Evolutionary conservation across 2,113 vertebrate genomes (phyloP).

Genomic region (Nothocercus nigrocapillus): DNA sequence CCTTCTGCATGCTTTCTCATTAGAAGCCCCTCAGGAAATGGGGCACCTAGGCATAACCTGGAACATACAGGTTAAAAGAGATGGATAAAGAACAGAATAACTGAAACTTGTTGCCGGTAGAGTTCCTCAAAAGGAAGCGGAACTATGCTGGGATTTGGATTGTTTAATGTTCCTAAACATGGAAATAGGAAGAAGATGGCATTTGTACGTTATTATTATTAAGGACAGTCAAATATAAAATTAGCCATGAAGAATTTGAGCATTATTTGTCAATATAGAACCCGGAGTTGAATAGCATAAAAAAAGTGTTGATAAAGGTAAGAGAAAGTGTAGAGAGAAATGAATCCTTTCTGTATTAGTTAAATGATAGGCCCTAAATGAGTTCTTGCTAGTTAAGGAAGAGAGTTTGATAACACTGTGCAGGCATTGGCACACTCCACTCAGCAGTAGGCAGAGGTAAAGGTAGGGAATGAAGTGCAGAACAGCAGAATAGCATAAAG

Average conservation of each 20-base stretch:
- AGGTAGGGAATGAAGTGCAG: background rate
- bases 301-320: background rate
- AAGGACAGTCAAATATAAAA: background rate
- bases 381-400: background rate
- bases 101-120: background rate
- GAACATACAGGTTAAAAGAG: background rate
- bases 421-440: background rate
- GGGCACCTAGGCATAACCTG: background rate
- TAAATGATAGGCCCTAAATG: background rate
- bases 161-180: background rate
- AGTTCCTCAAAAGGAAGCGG: constrained; percentile 1
- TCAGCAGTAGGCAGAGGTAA: background rate
- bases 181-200: background rate
- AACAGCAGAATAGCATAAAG: background rate
- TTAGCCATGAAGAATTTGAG: background rate
- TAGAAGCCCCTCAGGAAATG: background rate
- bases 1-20: background rate
- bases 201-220: background rate
- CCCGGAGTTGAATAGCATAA: background rate
- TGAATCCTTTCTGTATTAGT: background rate
- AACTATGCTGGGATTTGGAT: background rate
- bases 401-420: background rate
- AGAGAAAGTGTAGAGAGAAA: background rate
- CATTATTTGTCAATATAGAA: background rate
- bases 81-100: background rate